Base-by-base conservation (phyloP, 2,797 vertebrate genomes). In the Cetoscarus ocellatus region DNA sequence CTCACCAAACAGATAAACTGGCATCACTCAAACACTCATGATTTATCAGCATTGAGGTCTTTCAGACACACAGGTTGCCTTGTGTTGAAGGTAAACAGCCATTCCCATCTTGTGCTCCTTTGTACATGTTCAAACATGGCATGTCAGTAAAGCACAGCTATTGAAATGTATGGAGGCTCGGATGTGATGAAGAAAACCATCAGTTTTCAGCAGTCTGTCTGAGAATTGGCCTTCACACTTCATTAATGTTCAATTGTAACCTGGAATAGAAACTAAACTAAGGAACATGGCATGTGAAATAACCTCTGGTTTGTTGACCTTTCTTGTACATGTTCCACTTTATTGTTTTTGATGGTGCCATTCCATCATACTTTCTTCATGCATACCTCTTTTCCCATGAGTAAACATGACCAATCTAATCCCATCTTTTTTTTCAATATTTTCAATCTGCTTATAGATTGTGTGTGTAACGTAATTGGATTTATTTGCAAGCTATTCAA, bases 181-280 rank as follows among this genome's bases (percentile, higher is more conserved):
- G 44, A 40, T 44, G 3, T 59, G 75, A 70, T 75, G 61, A 80
- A 81, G 63, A 71, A 73, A 57, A 40, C 7, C 1, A 75, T 73
- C 70, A 3, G 35, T 70, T 63, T 52, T 60, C 60, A 55, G 38
- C 57, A 19, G 19, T 19, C 36, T 17, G 40, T 27, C 43, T 36
- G 61, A 57, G 52, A 53, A 75, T 74, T 68, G 70, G 60, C 81
- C 64, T 77, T 80, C 67, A 73, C 65, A 54, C 64, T 8, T 59
- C 34, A 67, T 73, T 73, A 42, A 10, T 44, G 45, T 58, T 68
- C 40, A 51, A 3, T 15, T 45, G 56, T 47, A 61, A 55, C 57
- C 50, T 34, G 0, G 27, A 18, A 38, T 64, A 36, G 52, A 64
- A 4, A 61, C 19, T 52, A 10, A 78, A 59, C 17, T 14, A 15